Evolutionary conservation across 2,888 invertebrate species (phyloP).

Genomic region (Leptarthrus brevirostris): DNA sequence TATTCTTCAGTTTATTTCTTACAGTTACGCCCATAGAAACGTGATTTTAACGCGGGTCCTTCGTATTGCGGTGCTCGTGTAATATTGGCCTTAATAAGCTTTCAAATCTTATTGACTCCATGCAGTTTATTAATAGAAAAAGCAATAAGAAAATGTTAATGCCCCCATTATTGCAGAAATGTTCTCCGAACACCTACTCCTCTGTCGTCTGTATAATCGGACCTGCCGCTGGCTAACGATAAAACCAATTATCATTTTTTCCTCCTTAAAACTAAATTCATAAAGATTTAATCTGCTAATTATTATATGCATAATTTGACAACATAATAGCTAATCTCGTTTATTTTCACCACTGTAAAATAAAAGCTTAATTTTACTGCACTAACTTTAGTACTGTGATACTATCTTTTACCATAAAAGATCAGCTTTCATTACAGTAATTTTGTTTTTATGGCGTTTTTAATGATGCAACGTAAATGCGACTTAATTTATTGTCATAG

Average conservation of each 20-base stretch:
- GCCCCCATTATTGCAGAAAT: too few species aligned
- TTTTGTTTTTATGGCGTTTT: conserved; percentile 35
- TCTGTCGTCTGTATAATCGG: too few species aligned
- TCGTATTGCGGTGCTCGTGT: too few species aligned
- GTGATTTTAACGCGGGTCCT: too few species aligned
- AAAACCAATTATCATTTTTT: not conserved
- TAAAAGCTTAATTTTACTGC: conserved; percentile 30
- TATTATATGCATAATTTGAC: conserved; percentile 38
- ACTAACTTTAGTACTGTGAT: conserved; percentile 15
- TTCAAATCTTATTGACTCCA: too few species aligned
- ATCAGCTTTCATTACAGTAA: conserved; percentile 26
- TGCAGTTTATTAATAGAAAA: too few species aligned
- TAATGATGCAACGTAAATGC: conserved; percentile 36
- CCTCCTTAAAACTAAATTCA: conserved; percentile 19
- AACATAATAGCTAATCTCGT: conserved; percentile 37
- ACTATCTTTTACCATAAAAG: conserved; percentile 34
- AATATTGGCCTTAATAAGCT: too few species aligned
- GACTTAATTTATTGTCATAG: conserved; percentile 34
- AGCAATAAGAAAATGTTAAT: too few species aligned
- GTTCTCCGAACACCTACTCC: too few species aligned
- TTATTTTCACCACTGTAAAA: conserved; percentile 32
- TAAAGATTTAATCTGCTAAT: conserved; percentile 35
- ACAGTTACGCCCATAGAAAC: too few species aligned
- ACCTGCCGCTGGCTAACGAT: not conserved
- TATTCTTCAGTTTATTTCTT: too few species aligned